Conservation (phyloP, 1,140 invertebrate genomes). For the Zaprionus capensis region DNA sequence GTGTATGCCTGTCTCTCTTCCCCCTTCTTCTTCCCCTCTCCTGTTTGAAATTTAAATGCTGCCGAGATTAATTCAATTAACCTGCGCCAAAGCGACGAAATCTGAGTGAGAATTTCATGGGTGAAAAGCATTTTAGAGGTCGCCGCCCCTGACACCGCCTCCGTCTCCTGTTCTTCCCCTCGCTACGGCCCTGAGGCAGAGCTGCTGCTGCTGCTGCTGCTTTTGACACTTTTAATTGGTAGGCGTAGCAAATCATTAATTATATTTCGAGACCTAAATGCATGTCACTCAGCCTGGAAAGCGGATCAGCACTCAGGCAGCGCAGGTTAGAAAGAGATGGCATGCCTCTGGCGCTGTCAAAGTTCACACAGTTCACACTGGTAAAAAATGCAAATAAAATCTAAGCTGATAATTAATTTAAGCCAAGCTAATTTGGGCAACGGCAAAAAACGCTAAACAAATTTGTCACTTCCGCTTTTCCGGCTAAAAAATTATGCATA, state of each 20-base stretch:
- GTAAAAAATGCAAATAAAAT: slow-evolving; percentile 5
- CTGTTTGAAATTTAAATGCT: slow-evolving; percentile 61
- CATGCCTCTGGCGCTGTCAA: slow-evolving; percentile 3
- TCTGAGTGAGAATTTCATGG: slow-evolving; percentile 42
- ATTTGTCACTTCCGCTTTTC: background rate
- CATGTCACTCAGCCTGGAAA: slow-evolving; percentile 53
- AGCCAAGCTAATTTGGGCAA: slow-evolving; percentile 12
- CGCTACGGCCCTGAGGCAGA: slow-evolving; percentile 49
- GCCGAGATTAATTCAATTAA: slow-evolving; percentile 76
- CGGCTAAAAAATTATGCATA: slow-evolving; percentile 1
- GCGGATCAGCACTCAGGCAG: background rate
- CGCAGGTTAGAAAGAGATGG: background rate
- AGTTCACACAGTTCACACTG: slow-evolving; percentile 23
- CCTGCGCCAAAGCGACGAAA: slow-evolving; percentile 37
- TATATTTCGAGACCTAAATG: slow-evolving; percentile 68
- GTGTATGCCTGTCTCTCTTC: slow-evolving; percentile 1
- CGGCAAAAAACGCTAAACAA: background rate
- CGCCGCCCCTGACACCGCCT: background rate
- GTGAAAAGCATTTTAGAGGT: slow-evolving; percentile 46
- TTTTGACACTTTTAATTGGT: slow-evolving; percentile 77
- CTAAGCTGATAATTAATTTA: slow-evolving; percentile 26
- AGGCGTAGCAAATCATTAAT: slow-evolving; percentile 78
- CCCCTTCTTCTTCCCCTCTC: slow-evolving; percentile 16
- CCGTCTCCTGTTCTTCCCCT: background rate
- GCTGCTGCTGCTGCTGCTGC: slow-evolving; percentile 41